Evolutionary conservation across 1,140 invertebrate genomes (phyloP).

Genomic region (Cyclargus thomasi): DNA sequence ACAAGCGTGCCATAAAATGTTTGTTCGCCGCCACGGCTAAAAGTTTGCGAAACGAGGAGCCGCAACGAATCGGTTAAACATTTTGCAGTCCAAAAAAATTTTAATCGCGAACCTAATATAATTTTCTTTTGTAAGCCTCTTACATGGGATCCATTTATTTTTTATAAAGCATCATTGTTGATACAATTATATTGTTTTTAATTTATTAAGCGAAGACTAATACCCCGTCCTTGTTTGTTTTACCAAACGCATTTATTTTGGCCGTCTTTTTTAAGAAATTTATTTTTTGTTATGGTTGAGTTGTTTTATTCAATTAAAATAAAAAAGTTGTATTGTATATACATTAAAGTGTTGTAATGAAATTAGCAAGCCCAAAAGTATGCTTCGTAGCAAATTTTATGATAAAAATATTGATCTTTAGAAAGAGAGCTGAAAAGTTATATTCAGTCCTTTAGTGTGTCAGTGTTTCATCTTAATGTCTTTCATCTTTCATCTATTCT

Average conservation of each 20-base stretch:
- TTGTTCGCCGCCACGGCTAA: too few relatives aligned
- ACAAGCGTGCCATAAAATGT: too few relatives aligned
- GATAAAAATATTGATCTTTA: too few relatives aligned
- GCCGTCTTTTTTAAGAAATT: not conserved
- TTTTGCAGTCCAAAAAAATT: not conserved
- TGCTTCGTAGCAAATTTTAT: too few relatives aligned
- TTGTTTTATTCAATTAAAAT: not conserved
- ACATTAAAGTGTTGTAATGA: too few relatives aligned
- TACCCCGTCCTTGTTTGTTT: not conserved
- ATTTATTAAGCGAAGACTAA: not conserved
- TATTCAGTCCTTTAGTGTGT: too few relatives aligned
- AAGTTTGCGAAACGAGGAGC: too few relatives aligned
- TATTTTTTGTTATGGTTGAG: not conserved
- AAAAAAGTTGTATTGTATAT: not conserved
- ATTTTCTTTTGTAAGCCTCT: slow-evolving; percentile 5
- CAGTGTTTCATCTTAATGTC: too few relatives aligned
- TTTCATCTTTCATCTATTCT: too few relatives aligned
- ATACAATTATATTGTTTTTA: not conserved
- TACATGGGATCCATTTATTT: slow-evolving; percentile 2
- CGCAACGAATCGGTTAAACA: too few relatives aligned
- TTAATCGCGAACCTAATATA: not conserved
- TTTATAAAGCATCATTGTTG: not conserved
- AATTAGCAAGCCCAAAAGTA: too few relatives aligned
- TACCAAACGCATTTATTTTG: not conserved
- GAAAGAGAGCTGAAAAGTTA: too few relatives aligned